Conservation (phyloP, 2,888 invertebrate genomes). For the Apantesis nais region DNA sequence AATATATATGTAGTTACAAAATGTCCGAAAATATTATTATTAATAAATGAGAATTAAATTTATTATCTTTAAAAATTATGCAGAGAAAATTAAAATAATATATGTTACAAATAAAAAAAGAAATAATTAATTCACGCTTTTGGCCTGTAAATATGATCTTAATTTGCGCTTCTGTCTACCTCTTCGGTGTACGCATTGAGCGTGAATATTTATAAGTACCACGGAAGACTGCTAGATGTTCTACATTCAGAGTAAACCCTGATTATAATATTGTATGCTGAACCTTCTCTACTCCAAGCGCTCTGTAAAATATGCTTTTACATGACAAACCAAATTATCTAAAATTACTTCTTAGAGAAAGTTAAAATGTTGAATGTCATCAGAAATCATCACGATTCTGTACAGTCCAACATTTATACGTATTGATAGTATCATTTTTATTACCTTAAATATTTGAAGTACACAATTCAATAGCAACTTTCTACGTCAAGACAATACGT, state of each 20-base stretch:
- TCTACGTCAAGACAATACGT: slow-evolving; percentile 22
- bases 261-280: not conserved
- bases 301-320: not conserved
- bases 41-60: no score
- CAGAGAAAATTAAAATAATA: no score
- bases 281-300: no score
- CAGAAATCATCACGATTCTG: not conserved
- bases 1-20: no score
- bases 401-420: not conserved
- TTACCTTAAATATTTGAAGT: not conserved
- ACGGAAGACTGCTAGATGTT: not conserved
- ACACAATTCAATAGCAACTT: slow-evolving; percentile 15
- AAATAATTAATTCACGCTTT: no score
- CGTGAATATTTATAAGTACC: no score
- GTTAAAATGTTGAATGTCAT: not conserved
- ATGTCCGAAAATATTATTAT: no score
- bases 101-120: no score
- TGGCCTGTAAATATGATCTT: no score
- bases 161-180: no score
- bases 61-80: no score
- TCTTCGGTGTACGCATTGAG: no score
- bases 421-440: not conserved
- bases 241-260: not conserved
- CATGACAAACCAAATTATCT: not conserved
- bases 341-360: not conserved